phyloP scores from a whole-genome alignment of 2,888 invertebrate species.

The Ferrisia virgata region DNA sequence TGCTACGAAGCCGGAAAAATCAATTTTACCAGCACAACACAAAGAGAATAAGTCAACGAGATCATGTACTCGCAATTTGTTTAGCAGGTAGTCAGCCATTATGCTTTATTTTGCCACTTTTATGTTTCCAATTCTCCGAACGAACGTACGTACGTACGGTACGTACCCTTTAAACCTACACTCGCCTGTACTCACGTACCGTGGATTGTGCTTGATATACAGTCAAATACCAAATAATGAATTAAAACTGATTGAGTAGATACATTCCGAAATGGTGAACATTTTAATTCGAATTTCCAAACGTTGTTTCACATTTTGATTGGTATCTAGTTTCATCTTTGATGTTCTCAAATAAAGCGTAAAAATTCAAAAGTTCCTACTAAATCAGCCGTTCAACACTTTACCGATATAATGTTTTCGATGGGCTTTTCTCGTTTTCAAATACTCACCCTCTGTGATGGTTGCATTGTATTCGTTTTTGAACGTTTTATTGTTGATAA shows the following conservation, averaged over 20 bases:
- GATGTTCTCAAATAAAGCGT: background rate
- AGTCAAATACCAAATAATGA: background rate
- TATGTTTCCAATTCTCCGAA: no score
- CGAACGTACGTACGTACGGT: no score
- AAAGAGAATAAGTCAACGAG: background rate
- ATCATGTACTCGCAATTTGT: background rate
- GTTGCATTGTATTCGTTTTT: background rate
- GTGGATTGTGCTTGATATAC: no score
- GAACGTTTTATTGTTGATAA: background rate
- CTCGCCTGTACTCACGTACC: background rate
- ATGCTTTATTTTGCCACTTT: background rate
- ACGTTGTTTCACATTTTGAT: background rate
- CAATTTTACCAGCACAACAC: background rate
- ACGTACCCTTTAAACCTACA: background rate
- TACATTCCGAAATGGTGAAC: background rate
- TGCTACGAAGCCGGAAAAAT: background rate
- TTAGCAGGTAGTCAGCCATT: background rate
- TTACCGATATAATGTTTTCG: background rate
- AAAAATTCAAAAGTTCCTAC: background rate
- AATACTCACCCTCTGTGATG: background rate
- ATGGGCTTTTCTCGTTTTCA: background rate
- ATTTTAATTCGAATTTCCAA: slow-evolving; percentile 23
- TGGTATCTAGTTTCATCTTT: background rate
- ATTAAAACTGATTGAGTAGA: background rate
- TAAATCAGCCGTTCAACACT: background rate